These are phyloP conservation scores for Clamator glandarius DNA, from an alignment of 2,797 vertebrate species.

Conservation along the genomic window DNA sequence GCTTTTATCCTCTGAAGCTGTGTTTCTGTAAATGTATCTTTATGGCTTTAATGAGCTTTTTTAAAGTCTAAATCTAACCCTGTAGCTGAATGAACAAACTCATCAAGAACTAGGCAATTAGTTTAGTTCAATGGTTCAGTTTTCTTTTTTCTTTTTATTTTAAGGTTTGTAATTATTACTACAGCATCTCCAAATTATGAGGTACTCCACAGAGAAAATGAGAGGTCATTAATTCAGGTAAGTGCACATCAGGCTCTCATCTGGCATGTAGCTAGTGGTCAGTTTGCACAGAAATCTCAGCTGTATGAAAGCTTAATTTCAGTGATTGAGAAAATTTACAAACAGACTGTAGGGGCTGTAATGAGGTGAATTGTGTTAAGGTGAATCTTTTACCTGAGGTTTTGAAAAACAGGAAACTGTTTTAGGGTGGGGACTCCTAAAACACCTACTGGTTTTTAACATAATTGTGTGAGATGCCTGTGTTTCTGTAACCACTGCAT, in stretches of 20 bases:
- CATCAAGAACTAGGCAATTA: neutral
- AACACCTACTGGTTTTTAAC: neutral
- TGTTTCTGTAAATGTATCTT: slow-evolving; percentile 24
- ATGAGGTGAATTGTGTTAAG: neutral
- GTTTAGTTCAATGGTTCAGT: neutral
- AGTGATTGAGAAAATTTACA: neutral
- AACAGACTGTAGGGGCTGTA: neutral
- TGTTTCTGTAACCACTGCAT: neutral
- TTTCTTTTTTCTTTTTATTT: neutral
- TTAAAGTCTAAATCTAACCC: neutral
- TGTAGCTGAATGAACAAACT: neutral
- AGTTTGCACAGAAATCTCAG: neutral
- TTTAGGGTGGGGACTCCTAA: neutral
- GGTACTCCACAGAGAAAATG: neutral
- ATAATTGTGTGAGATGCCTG: neutral
- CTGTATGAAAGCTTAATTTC: neutral
- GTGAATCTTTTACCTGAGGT: neutral
- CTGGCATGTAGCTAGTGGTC: neutral
- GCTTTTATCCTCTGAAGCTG: neutral
- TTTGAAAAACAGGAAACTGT: neutral
- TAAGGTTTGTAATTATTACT: neutral
- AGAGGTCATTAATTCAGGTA: neutral
- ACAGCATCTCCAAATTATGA: neutral
- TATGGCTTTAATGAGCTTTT: neutral
- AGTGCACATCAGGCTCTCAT: neutral